Base-by-base conservation (phyloP, 1,140 invertebrate genomes). In the Lethrus apterus region DNA sequence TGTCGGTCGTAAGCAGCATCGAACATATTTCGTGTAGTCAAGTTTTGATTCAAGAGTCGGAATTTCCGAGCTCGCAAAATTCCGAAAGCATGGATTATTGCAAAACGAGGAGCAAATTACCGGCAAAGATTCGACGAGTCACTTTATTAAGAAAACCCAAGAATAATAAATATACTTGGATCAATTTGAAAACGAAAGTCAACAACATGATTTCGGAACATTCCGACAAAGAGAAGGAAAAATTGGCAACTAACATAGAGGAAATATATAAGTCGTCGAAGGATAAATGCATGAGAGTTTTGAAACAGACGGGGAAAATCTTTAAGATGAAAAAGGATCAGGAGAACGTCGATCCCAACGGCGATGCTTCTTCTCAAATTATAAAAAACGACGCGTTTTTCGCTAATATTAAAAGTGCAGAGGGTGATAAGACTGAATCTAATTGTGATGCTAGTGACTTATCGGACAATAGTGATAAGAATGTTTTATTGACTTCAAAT, bases 21-120 rank as follows among this genome's bases (percentile, higher is more conserved):
- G 63, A 66, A 44, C 61, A 64, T 38, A 55, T 66, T 19, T 64
- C 64, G 8, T 60, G 58, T 35, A 60, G 58, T 44, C 61, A 63
- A 48, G 48, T 59, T 11, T 41, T 51, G 0, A n/a, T 45, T 11
- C 31, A 51, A 21, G 45, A 40, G 11, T 10, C 14, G 17, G 36
- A 42, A 30, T 11, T 5, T 34, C 17, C 46, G 19, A 44, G 40
- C 9, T 20, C 19, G 3, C 26, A 4, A 13, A 29, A 55, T 42
- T 7, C 38, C 21, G 15, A 31, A 29, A 48, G 48, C 2, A 24
- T 63, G 32, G 60, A 63, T 40, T 61, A 59, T 34, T 58, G 56
- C 34, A 53, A 55, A 24, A 33, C 46, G 0, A 21, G 58, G 14
- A 56, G 55, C 31, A 57, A 52, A 46, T 34, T 61, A 4, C 57